Conservation (phyloP, 35 echinoderm and acorn worm genomes). For the Diadema setosum region DNA sequence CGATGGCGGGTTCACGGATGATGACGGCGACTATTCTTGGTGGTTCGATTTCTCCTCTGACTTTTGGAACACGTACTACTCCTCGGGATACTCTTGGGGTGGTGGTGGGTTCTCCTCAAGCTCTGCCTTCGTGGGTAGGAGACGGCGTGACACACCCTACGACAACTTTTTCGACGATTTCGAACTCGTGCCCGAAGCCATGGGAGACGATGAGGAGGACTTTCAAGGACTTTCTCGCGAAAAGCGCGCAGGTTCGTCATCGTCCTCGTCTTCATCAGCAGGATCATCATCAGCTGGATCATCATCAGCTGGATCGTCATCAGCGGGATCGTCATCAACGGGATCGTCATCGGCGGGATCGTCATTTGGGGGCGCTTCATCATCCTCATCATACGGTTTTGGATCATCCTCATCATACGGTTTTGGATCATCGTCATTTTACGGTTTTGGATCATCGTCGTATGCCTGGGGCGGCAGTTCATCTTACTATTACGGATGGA, state of each 20-base stretch:
- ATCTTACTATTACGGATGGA: not conserved
- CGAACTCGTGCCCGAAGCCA: not conserved
- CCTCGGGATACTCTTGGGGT: not conserved
- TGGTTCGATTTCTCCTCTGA: conserved; percentile 83
- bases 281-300: not conserved
- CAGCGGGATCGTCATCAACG: not conserved
- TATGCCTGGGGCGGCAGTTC: not conserved
- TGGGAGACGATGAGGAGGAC: not conserved
- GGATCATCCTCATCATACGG: not conserved
- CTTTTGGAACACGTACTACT: conserved; percentile 31
- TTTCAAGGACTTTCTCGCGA: not conserved
- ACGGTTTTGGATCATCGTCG: not conserved
- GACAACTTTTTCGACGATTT: not conserved
- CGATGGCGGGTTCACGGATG: conserved; percentile 61
- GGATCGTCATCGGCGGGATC: not conserved
- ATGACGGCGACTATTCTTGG: conserved; percentile 65
- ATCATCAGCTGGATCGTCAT: not conserved
- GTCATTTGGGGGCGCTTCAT: not conserved
- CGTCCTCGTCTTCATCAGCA: too few species aligned
- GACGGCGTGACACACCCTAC: not conserved
- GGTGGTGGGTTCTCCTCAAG: not conserved
- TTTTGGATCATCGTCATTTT: too few species aligned
- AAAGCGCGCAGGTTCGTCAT: not conserved
- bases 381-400: not conserved
- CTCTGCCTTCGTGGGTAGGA: not conserved